Evolutionary conservation across 1,140 invertebrate genomes (phyloP).

Genomic region (Calephelis nemesis): DNA sequence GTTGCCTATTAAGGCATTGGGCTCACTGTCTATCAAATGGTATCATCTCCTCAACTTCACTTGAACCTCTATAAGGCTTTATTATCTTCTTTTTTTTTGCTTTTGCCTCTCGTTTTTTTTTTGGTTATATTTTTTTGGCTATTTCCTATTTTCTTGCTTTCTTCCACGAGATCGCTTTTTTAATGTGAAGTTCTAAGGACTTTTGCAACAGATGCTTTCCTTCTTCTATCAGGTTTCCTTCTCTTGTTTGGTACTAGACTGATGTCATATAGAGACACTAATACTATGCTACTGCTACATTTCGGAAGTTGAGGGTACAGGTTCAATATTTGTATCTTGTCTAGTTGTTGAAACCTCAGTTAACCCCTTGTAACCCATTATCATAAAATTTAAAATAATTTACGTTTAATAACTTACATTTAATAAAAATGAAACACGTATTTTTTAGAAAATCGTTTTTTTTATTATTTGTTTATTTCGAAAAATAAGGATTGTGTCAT

Average conservation of each 20-base stretch:
- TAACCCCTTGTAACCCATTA: not conserved
- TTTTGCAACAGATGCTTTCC: conserved; percentile 27
- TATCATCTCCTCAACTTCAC: no score
- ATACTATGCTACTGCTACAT: conserved; percentile 31
- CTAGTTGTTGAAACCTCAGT: conserved; percentile 20
- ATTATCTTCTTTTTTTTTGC: no score
- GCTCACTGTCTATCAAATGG: conserved; percentile 29
- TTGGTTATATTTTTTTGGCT: no score
- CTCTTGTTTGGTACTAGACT: conserved; percentile 35
- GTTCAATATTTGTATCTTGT: conserved; percentile 27
- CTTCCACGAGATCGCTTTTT: conserved; percentile 7
- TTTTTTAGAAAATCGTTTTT: no score
- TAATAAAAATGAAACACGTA: not conserved
- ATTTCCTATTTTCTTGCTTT: conserved; percentile 14
- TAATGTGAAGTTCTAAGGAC: conserved; percentile 26
- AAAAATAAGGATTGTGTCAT: no score
- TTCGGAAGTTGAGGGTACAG: conserved; percentile 30
- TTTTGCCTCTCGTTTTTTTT: no score
- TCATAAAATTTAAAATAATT: no score
- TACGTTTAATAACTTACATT: no score
- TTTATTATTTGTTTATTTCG: no score
- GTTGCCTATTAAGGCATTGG: conserved; percentile 19
- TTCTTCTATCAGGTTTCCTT: conserved; percentile 34
- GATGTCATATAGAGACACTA: conserved; percentile 36
- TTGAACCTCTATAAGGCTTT: no score